Conservation (phyloP, 2,797 vertebrate species). For the Falco novaeseelandiae region DNA sequence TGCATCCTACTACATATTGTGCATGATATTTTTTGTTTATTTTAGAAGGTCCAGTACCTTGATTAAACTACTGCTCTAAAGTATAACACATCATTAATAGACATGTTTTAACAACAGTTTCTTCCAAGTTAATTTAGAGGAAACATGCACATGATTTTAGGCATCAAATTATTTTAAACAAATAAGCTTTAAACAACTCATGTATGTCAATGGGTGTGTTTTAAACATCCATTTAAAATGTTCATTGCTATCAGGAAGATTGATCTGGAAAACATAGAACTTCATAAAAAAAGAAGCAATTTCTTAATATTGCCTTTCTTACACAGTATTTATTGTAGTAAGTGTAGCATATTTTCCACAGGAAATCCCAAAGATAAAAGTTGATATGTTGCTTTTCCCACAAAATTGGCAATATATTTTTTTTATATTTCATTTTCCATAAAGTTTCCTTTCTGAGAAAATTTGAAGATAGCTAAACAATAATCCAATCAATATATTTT, state of each 20-base stretch:
- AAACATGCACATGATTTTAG: not conserved
- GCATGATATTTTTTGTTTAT: not conserved
- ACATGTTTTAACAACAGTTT: not conserved
- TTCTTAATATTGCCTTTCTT: fast-evolving
- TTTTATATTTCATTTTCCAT: not conserved
- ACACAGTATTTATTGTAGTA: not conserved
- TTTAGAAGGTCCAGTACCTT: not conserved
- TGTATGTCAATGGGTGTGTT: not conserved
- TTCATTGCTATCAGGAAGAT: not conserved
- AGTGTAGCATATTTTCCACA: not conserved
- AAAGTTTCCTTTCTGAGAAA: not conserved
- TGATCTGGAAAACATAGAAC: not conserved
- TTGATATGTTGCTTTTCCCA: not conserved
- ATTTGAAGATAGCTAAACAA: not conserved
- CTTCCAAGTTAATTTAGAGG: not conserved
- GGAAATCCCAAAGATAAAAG: not conserved
- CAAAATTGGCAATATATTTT: not conserved
- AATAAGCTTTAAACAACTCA: not conserved
- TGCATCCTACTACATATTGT: not conserved
- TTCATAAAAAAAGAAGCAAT: not conserved
- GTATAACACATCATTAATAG: not conserved
- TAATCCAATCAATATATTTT: not conserved
- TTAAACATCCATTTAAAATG: not conserved
- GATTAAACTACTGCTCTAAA: not conserved
- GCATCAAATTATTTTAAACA: not conserved